Evolutionary conservation across 2,888 invertebrate species (phyloP), one percentile per base, ranked within the genome.

Genomic region (Asteroscopus sphinx): DNA sequence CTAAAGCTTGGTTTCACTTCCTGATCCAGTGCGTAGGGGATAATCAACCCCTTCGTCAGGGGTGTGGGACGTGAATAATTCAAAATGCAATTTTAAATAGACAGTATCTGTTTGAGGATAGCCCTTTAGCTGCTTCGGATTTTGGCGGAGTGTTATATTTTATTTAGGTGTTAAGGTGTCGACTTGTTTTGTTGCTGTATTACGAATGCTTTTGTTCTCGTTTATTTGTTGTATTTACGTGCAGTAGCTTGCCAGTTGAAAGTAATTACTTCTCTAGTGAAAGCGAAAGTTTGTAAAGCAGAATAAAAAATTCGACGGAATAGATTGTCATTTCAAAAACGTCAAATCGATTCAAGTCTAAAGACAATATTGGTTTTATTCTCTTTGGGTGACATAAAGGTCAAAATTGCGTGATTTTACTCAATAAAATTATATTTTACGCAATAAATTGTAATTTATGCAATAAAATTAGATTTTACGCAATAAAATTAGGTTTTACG

Each of bases 1-100:
- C 74, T 66, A 75, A 77, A 76, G 76, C 77, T 64, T 68, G 62
- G 60, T 63, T 67, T 71, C 65, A 76, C 84, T 87, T 87, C 85
- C 83, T 85, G 86, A 84, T 81, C 77, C 79, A 73, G 60, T 71
- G 65, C 81, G 69, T 73, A 73, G 80, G 82, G 82, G 80, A 86
- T 82, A 82, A 86, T 83, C 84, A 86, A 85, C 88, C 89, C 87
- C 83, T 83, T 79, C 62, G 62, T 65, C 55, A 74, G 71, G 83
- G 79, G 79, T 75, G 81, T 78, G 80, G 73, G 73, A 72, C 66
- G 77, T 88, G 87, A 88, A 90, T 89, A 81, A 88, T 90, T 89
- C 86, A 88, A 80, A 82, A 78, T 77, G 73, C 74, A 72, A 73
- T 79, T 84, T 84, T 80, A 83, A 83, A 85, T 76, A 79, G 80